These are phyloP conservation scores for Chaetogeoica ovagalla DNA, from an alignment of 2,888 invertebrate genomes.

Conservation along the genomic window DNA sequence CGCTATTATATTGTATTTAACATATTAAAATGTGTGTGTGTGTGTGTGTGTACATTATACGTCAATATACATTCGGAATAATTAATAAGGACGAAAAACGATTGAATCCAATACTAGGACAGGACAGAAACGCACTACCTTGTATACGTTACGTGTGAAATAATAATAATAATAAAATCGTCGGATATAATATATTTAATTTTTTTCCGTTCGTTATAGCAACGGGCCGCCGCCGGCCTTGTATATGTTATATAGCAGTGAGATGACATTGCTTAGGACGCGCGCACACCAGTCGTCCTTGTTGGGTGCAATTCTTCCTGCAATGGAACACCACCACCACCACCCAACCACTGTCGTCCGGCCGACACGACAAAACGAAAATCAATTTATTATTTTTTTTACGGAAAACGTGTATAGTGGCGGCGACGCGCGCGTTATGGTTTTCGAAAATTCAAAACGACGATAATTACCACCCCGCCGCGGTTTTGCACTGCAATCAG, in stretches of 20 bases:
- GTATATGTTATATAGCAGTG: constrained; percentile 6
- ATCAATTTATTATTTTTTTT: neutral
- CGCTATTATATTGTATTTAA: neutral
- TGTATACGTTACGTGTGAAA: neutral
- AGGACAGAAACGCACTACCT: constrained; percentile 27
- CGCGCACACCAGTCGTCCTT: constrained; percentile 50
- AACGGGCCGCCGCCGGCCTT: constrained; percentile 36
- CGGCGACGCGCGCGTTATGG: too few relatives aligned
- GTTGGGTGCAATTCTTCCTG: constrained; percentile 50
- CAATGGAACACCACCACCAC: constrained; percentile 18
- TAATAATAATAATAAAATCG: constrained; percentile 30
- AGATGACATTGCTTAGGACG: constrained; percentile 52
- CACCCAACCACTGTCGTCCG: constrained; percentile 21
- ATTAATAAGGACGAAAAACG: neutral
- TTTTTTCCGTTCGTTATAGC: constrained; percentile 40
- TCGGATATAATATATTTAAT: neutral
- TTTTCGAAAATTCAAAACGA: constrained; percentile 7
- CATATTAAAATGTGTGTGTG: neutral
- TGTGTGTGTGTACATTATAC: neutral
- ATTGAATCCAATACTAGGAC: constrained; percentile 6
- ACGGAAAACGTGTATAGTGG: neutral
- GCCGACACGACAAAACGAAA: neutral
- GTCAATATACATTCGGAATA: constrained; percentile 4
- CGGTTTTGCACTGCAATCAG: too few relatives aligned
- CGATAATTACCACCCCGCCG: too few relatives aligned